Percentiles rank a stretch among this genome's conserved stretches.
phyloP scores from a whole-genome alignment of 2,888 invertebrate genomes.

The Drosophila testacea region DNA sequence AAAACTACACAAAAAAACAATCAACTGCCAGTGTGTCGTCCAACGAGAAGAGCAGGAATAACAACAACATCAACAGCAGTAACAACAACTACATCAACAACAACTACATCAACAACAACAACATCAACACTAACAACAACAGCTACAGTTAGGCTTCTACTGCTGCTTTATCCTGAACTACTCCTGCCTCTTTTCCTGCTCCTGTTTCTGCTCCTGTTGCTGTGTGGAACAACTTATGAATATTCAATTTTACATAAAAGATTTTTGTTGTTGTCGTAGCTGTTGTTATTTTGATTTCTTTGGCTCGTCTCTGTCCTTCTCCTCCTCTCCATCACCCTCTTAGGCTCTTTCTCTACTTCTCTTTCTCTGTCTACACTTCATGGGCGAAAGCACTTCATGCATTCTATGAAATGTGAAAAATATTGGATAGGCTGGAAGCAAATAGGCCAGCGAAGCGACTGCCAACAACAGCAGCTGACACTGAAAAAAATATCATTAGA shows the following conservation, averaged over 20 bases:
- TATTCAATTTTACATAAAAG: conserved; percentile 80
- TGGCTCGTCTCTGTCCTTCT: conserved; percentile 13
- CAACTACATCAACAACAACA: conserved; percentile 10
- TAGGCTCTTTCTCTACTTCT: not conserved
- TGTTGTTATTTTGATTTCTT: conserved; percentile 72
- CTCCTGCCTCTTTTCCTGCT: conserved; percentile 11
- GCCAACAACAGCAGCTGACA: conserved; percentile 10
- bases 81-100: conserved; percentile 23
- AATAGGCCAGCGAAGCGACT: conserved; percentile 15
- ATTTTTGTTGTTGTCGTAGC: conserved; percentile 68
- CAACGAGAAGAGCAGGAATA: conserved; percentile 30
- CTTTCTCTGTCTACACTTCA: conserved; percentile 3
- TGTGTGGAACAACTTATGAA: conserved; percentile 75
- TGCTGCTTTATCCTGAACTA: conserved; percentile 36
- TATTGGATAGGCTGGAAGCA: conserved; percentile 47
- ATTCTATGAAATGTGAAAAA: conserved; percentile 65
- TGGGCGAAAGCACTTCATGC: conserved; percentile 56
- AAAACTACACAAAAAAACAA: conserved; percentile 78
- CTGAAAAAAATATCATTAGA: conserved; percentile 14
- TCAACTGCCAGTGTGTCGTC: conserved; percentile 65
- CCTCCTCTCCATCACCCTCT: conserved; percentile 3
- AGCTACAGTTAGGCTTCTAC: conserved; percentile 49
- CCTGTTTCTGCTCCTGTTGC: conserved; percentile 24
- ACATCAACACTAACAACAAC: conserved; percentile 14
- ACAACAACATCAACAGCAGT: conserved; percentile 21